Evolutionary conservation across 2,113 vertebrate species (phyloP), one percentile per base, ranked within the genome.

Genomic region (Leiothrix lutea): DNA sequence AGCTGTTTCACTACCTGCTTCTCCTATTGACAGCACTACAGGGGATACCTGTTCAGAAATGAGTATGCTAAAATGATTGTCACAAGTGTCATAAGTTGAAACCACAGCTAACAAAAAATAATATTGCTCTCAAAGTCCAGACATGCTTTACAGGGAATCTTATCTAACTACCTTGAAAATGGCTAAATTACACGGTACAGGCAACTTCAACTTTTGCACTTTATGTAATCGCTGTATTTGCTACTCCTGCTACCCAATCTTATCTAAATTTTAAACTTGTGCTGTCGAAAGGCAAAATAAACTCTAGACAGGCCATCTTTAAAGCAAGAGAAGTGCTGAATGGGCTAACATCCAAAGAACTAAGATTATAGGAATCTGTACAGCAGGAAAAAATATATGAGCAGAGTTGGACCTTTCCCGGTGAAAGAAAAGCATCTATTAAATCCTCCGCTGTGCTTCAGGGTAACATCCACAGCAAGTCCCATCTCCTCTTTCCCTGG

Each of bases 341-440:
- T 79, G 53, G 80, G 60, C 80, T 86, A 75, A 48, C 31, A 91
- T 89, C 70, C 86, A 89, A 94, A 92, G 33, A 86, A 67, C 61
- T 89, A 64, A 92, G 72, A 91, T 96, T 92, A 86, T 33, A 87
- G 73, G 48, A 92, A 74, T 60, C 65, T 60, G 57, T 94, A 72
- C 29, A 53, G 65, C 31, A 90, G 51, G 53, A 74, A 89, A 91
- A 94, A 88, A 77, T 77, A 83, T 70, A 74, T 80, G n/a, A 89
- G 28, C 35, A 81, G 67, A 65, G 35, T 12, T 93, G 48, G 57
- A 89, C 61, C 67, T 91, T 62, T 60, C 61, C 57, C 21, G 22
- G 48, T 57, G 48, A 79, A 92, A 81, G 51, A 73, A 88, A 95
- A 89, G 11, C 36, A 79, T 54, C 60, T 57, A 57, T 64, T 75